Conservation (phyloP, 1,140 invertebrate species). For the Meteorus sp. region DNA sequence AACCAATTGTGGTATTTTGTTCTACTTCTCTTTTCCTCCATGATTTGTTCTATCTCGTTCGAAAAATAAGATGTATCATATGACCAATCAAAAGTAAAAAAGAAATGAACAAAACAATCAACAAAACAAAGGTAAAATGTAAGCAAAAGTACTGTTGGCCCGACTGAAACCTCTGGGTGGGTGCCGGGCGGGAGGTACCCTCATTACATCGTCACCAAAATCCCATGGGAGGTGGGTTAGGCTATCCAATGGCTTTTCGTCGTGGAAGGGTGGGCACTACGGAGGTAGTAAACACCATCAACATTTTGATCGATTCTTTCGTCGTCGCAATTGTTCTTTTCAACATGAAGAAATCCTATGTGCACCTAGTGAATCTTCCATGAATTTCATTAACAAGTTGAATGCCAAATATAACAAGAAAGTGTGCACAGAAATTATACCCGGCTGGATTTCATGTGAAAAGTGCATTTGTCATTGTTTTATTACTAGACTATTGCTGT, state of each 20-base stretch:
- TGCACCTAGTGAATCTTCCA: too few species aligned
- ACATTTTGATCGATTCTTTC: constrained; percentile 40
- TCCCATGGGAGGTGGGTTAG: constrained; percentile 57
- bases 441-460: constrained; percentile 16
- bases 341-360: constrained; percentile 24
- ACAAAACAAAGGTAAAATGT: constrained; percentile 49
- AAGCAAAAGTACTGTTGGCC: constrained; percentile 60
- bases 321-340: constrained; percentile 39
- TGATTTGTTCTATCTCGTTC: constrained; percentile 12
- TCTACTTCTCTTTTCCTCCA: not conserved
- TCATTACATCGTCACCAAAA: constrained; percentile 53
- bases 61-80: not conserved
- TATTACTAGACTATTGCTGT: constrained; percentile 13
- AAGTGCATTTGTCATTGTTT: constrained; percentile 34
- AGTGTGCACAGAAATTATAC: not conserved
- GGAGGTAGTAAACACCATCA: constrained; percentile 49
- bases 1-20: constrained; percentile 42
- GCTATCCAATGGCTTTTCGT: constrained; percentile 45
- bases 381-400: too few species aligned
- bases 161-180: constrained; percentile 57
- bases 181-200: constrained; percentile 56
- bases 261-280: constrained; percentile 51
- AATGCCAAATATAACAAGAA: not conserved
- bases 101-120: constrained; percentile 38
- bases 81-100: constrained; percentile 13